phyloP scores from a whole-genome alignment of 2,113 vertebrate species.

The Pedionomus torquatus region DNA sequence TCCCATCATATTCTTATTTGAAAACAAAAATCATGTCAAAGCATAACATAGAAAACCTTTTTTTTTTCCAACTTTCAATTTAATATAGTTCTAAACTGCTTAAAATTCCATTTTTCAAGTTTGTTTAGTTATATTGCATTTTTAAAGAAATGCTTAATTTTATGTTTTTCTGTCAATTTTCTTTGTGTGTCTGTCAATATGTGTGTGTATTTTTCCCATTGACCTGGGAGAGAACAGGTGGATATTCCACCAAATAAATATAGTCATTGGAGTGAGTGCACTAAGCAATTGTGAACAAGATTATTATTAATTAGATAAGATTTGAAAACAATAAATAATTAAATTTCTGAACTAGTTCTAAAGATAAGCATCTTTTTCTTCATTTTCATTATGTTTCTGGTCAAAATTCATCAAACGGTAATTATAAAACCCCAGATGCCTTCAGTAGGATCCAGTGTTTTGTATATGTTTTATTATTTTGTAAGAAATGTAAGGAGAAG shows the following conservation, averaged over 20 bases:
- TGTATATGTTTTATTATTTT: not conserved
- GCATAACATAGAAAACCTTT: rapidly evolving
- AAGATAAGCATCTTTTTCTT: not conserved
- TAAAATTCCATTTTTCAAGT: not conserved
- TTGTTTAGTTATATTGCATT: not conserved
- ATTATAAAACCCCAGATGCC: not conserved
- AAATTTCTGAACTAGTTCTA: not conserved
- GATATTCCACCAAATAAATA: not conserved
- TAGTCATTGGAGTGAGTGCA: not conserved
- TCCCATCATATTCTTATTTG: not conserved
- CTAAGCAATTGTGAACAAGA: not conserved
- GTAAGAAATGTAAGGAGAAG: not conserved
- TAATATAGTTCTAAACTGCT: not conserved
- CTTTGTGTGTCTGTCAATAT: not conserved
- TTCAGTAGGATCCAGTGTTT: not conserved
- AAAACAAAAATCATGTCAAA: not conserved
- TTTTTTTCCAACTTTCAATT: not conserved
- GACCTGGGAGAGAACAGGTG: not conserved
- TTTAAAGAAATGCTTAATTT: not conserved
- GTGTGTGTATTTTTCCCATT: not conserved
- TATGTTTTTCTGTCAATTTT: not conserved
- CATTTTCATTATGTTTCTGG: not conserved
- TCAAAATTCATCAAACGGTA: not conserved
- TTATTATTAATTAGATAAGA: not conserved
- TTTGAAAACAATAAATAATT: not conserved